Conservation (phyloP, 1,140 invertebrate species). For the Reticulitermes speratus region DNA sequence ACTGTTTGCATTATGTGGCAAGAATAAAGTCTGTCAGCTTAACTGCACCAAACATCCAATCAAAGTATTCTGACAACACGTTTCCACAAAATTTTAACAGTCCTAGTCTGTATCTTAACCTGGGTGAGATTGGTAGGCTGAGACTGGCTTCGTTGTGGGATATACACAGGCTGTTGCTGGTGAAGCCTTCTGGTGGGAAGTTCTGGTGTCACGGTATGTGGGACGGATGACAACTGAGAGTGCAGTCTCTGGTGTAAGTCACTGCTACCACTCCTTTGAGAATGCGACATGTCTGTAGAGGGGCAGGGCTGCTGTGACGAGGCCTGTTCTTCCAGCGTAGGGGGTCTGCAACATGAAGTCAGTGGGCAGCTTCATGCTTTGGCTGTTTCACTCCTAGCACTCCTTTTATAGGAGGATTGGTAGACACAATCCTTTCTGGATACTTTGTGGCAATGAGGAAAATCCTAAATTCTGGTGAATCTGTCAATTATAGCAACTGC, state of each 20-base stretch:
- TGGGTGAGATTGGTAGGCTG: conserved; percentile 40
- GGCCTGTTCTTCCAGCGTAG: not conserved
- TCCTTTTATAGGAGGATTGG: no score
- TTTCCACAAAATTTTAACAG: no score
- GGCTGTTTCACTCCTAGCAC: no score
- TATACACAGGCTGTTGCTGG: not conserved
- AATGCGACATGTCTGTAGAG: conserved; percentile 10
- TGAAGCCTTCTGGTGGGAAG: not conserved
- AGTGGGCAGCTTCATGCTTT: not conserved
- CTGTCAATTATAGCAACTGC: not conserved
- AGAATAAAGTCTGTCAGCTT: no score
- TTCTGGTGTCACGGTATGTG: not conserved
- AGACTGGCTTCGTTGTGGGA: conserved; percentile 41
- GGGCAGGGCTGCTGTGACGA: not conserved
- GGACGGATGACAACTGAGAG: not conserved
- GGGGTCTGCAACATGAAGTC: not conserved
- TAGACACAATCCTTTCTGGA: not conserved
- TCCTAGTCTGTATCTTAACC: conserved; percentile 3
- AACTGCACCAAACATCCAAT: no score
- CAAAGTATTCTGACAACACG: no score
- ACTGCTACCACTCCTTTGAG: conserved; percentile 9
- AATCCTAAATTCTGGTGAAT: not conserved
- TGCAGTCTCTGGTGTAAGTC: conserved; percentile 20
- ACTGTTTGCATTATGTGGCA: no score
- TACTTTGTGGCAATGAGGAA: no score